These are phyloP conservation scores for Ceriagrion tenellum DNA, from an alignment of 2,888 invertebrate genomes.

Conservation along the genomic window DNA sequence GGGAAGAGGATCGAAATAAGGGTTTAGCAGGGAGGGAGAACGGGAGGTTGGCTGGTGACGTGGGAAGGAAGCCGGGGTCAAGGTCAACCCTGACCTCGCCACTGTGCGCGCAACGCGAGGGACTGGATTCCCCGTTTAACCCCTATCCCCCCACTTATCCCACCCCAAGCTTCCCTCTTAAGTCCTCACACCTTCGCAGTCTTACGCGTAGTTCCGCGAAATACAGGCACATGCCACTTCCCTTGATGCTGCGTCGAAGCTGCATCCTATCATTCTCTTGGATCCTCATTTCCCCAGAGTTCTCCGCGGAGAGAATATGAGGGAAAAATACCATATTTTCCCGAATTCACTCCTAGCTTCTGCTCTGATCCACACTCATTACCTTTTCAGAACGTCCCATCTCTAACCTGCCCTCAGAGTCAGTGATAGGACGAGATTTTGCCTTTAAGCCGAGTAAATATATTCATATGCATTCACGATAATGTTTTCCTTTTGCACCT, in stretches of 20 bases:
- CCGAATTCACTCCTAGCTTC: too few species aligned
- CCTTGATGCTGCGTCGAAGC: not conserved
- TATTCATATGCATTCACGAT: too few species aligned
- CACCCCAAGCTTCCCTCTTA: not conserved
- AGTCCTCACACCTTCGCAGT: not conserved
- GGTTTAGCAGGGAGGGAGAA: not conserved
- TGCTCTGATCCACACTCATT: too few species aligned
- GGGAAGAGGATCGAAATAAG: not conserved
- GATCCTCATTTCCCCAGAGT: not conserved
- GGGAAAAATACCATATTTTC: too few species aligned
- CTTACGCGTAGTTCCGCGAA: not conserved
- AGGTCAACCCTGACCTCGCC: constrained; percentile 62
- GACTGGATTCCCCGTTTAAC: not conserved
- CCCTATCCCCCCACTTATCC: not conserved
- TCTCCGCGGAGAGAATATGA: too few species aligned
- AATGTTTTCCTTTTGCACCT: too few species aligned
- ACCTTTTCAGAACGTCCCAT: too few species aligned
- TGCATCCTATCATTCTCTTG: not conserved
- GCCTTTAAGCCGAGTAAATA: too few species aligned
- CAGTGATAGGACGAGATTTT: too few species aligned
- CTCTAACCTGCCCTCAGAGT: too few species aligned
- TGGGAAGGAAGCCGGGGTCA: not conserved
- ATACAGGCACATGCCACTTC: not conserved
- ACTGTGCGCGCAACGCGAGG: not conserved
- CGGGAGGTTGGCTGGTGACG: not conserved